Evolutionary conservation across 2,888 invertebrate species (phyloP).

Genomic region (Melinopterus prodromus): DNA sequence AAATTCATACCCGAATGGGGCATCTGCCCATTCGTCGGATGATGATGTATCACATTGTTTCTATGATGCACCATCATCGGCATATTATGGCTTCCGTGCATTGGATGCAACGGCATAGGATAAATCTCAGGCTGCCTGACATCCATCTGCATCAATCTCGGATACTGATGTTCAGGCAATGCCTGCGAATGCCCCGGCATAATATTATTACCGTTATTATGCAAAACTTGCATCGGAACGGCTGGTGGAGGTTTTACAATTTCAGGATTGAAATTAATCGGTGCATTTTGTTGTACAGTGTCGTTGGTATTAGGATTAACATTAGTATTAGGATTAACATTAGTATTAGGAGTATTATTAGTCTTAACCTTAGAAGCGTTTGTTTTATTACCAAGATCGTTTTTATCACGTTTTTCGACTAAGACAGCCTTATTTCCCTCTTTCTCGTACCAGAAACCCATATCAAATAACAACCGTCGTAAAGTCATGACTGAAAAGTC

Average conservation of each 20-base stretch:
- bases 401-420: conserved; percentile 49
- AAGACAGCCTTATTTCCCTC: conserved; percentile 56
- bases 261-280: too few relatives aligned
- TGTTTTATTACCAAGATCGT: conserved; percentile 31
- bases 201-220: conserved; percentile 33
- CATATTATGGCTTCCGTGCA: conserved; percentile 40
- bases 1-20: conserved; percentile 38
- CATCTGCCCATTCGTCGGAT: neutral
- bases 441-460: conserved; percentile 59
- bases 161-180: conserved; percentile 41
- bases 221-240: conserved; percentile 26
- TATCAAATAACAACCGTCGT: conserved; percentile 56
- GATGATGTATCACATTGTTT: conserved; percentile 38
- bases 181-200: conserved; percentile 36
- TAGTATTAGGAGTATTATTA: conserved; percentile 28
- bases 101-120: conserved; percentile 42
- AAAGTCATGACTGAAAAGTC: conserved; percentile 59
- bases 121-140: conserved; percentile 46
- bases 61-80: conserved; percentile 45
- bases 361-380: conserved; percentile 21
- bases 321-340: conserved; percentile 26
- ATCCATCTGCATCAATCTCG: conserved; percentile 44
- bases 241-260: too few relatives aligned
- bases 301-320: conserved; percentile 13
- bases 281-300: conserved; percentile 20